Base-by-base conservation (phyloP, 1,140 invertebrate genomes). In the Brachystomella parvula region DNA sequence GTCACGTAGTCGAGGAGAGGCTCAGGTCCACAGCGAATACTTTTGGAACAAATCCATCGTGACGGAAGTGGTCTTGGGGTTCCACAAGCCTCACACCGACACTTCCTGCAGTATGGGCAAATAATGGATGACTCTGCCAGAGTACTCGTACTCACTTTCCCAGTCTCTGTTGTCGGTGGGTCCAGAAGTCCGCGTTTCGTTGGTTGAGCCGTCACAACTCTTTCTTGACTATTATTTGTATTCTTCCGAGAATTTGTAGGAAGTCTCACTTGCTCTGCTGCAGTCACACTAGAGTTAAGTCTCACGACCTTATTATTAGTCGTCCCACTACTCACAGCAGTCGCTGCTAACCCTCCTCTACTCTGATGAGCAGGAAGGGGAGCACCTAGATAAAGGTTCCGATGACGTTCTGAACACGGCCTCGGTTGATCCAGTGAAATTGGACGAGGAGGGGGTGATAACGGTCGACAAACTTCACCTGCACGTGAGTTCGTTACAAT, bases 1-100 rank as follows among this genome's bases (percentile, higher is more conserved):
- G 90, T 90, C 60, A 87, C 86, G 77, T 90, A 89, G 79, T 95
- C 91, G 67, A 96, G 84, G 70, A 86, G 83, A 65, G 88, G 85
- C 76, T 93, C 88, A 57, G 89, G 88, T 73, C 89, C 92, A 79
- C 90, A 88, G 73, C 90, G 84, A 78, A 89, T 93, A 77, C 86
- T 85, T 76, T 89, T 84, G 78, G 88, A 85, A 81, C 92, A 93
- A 67, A 94, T 82, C 92, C 92, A 96, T 59, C 84, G 83, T 71
- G 86, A 86, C 24, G 93, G 93, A 74, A 95, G 80, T 47, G 88
- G 84, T 26, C 89, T 82, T 9, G 90, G 89, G 74, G 86, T 84
- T 58, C 89, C 85, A 79, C 93, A 96, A 66, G 89, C 85, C 74
- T 87, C 86, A 82, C 93, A 96, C 29, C 87, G 82, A 77, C 93